Percentiles rank a stretch among this genome's conserved stretches.
Evolutionary conservation across 2,888 invertebrate species (phyloP).

Genomic region (Epistrophe grossulariae): DNA sequence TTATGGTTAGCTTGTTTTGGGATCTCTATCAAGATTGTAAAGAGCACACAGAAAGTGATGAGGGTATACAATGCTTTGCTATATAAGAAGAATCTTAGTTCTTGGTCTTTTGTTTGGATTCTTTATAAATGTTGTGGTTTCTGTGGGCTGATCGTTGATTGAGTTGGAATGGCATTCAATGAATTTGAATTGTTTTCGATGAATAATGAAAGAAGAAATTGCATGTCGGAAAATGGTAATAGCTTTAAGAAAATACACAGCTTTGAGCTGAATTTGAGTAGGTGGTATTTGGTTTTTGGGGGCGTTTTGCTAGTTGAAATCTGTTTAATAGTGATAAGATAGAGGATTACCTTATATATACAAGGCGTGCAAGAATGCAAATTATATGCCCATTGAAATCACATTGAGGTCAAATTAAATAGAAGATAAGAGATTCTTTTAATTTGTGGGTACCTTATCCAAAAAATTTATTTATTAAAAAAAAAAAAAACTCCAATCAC

Average conservation of each 20-base stretch:
- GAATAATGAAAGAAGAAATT: slow-evolving; percentile 54
- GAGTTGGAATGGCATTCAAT: slow-evolving; percentile 67
- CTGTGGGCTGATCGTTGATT: slow-evolving; percentile 55
- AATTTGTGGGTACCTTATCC: too few species aligned
- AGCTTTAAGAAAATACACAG: neutral
- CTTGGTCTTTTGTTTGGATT: slow-evolving; percentile 58
- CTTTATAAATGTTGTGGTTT: slow-evolving; percentile 38
- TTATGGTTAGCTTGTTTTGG: slow-evolving; percentile 57
- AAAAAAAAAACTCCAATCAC: too few species aligned
- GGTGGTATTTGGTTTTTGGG: slow-evolving; percentile 31
- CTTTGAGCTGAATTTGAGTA: slow-evolving; percentile 27
- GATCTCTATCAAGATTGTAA: slow-evolving; percentile 62
- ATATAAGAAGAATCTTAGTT: slow-evolving; percentile 22
- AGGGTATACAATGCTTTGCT: slow-evolving; percentile 3
- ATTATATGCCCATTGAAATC: neutral
- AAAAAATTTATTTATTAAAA: too few species aligned
- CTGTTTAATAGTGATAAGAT: neutral
- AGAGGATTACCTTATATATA: neutral
- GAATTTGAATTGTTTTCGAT: slow-evolving; percentile 60
- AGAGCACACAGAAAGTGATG: slow-evolving; percentile 47
- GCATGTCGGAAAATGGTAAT: slow-evolving; percentile 21
- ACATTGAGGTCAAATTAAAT: neutral
- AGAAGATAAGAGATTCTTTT: too few species aligned
- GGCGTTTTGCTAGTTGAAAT: slow-evolving; percentile 14
- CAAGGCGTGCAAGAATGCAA: neutral